Conservation (phyloP, 2,888 invertebrate species). For the Platynereis dumerilii region DNA sequence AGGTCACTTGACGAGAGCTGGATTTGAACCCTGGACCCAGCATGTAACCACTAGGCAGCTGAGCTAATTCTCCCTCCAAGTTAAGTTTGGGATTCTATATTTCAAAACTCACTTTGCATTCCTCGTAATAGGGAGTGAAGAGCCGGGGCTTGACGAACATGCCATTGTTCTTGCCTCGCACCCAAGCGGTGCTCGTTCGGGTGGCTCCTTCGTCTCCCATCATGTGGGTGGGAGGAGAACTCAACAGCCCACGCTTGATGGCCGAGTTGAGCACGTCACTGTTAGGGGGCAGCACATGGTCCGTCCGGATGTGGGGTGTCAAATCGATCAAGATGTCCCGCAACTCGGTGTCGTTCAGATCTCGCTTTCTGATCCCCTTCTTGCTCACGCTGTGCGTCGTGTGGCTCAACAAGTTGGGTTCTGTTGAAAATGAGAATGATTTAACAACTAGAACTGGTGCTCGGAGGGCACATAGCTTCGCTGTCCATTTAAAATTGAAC, state of each 20-base stretch:
- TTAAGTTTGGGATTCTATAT: too few species aligned
- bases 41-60: too few species aligned
- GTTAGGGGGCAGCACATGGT: conserved; percentile 87
- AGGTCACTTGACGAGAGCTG: too few species aligned
- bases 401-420: conserved; percentile 88
- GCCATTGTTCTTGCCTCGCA: conserved; percentile 59
- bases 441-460: too few species aligned
- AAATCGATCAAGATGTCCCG: conserved; percentile 84
- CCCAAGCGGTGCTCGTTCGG: conserved; percentile 54
- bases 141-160: conserved; percentile 79
- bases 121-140: conserved; percentile 94
- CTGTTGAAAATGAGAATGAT: conserved; percentile 65
- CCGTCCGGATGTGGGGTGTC: conserved; percentile 83
- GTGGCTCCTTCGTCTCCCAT: conserved; percentile 72
- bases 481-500: too few species aligned
- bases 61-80: too few species aligned
- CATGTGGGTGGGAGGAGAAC: conserved; percentile 85
- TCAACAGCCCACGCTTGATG: conserved; percentile 77
- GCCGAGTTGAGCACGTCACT: conserved; percentile 66
- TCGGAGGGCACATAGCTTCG: too few species aligned
- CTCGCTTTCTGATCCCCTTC: conserved; percentile 82
- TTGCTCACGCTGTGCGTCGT: conserved; percentile 90
- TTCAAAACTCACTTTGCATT: conserved; percentile 82
- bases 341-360: conserved; percentile 82
- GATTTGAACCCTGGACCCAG: too few species aligned